A percentile compares a stretch with the other conserved stretches of the same genome.
Evolutionary conservation across 2,797 vertebrate genomes (phyloP).

Genomic region (Natrix natrix): DNA sequence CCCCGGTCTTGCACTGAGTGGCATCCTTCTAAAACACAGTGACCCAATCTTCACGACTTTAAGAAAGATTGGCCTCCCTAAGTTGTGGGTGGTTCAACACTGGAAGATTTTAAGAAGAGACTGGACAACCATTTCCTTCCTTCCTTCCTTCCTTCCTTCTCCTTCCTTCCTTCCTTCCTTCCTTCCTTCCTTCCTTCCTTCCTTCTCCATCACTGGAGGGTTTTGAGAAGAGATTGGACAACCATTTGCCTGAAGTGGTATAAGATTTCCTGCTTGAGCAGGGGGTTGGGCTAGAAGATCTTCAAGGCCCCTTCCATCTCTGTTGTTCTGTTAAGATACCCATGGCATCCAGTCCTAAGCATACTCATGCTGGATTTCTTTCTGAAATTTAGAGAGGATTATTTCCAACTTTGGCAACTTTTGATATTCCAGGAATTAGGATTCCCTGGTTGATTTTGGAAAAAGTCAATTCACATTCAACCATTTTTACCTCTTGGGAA

Average conservation of each 20-base stretch:
- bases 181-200: too few relatives aligned
- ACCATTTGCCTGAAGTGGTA: too few relatives aligned
- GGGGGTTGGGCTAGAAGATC: too few relatives aligned
- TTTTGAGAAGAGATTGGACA: too few relatives aligned
- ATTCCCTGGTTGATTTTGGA: not conserved
- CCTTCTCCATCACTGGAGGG: too few relatives aligned
- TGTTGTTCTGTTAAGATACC: not conserved
- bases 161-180: too few relatives aligned
- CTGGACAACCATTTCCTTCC: not conserved
- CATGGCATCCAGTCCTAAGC: not conserved
- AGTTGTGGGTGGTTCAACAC: not conserved
- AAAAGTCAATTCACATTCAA: not conserved
- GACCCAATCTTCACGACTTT: not conserved
- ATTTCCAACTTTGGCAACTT: not conserved
- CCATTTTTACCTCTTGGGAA: not conserved
- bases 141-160: too few relatives aligned
- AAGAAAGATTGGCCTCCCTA: not conserved
- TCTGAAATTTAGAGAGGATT: not conserved
- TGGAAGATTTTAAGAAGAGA: not conserved
- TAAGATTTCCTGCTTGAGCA: too few relatives aligned
- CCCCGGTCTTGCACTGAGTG: not conserved
- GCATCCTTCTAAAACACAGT: not conserved
- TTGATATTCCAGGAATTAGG: not conserved
- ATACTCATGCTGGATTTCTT: not conserved
- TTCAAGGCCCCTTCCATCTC: too few relatives aligned